Percentiles rank a stretch among this genome's conserved stretches.
Evolutionary conservation across 2,888 invertebrate genomes (phyloP).

Genomic region (Odontocolon sp.): DNA sequence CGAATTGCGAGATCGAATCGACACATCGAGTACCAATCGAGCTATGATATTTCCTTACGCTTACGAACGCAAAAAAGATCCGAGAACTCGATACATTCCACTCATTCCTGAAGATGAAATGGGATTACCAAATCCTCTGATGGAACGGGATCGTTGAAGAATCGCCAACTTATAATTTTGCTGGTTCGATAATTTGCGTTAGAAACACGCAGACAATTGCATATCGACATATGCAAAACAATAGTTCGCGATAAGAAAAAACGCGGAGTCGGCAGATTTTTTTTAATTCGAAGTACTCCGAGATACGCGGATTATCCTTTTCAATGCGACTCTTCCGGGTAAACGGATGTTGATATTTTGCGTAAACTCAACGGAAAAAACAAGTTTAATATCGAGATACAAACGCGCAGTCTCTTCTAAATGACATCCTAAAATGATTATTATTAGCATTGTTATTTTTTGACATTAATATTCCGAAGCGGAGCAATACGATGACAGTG

Average conservation of each 20-base stretch:
- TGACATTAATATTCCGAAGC: too few species aligned
- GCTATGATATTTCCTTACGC: slow-evolving; percentile 77
- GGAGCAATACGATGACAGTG: background rate
- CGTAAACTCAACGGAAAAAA: background rate
- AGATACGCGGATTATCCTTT: background rate
- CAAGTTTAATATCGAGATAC: background rate
- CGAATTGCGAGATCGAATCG: slow-evolving; percentile 28
- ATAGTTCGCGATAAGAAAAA: background rate
- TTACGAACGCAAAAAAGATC: slow-evolving; percentile 77
- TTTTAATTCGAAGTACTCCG: background rate
- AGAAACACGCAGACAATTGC: background rate
- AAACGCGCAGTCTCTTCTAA: background rate
- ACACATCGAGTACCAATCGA: slow-evolving; percentile 31
- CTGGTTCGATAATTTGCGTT: slow-evolving; percentile 1
- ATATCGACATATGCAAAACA: slow-evolving; percentile 34
- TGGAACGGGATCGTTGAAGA: slow-evolving; percentile 70
- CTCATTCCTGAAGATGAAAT: slow-evolving; percentile 76
- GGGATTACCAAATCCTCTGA: slow-evolving; percentile 61
- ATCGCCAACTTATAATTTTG: background rate
- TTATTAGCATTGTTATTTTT: too few species aligned
- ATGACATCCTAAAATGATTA: background rate
- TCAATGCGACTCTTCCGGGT: background rate
- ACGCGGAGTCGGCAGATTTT: background rate
- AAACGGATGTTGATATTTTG: background rate
- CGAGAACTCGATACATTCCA: slow-evolving; percentile 78